phyloP scores from a whole-genome alignment of 2,113 vertebrate species.

The Embiotoca jacksoni region DNA sequence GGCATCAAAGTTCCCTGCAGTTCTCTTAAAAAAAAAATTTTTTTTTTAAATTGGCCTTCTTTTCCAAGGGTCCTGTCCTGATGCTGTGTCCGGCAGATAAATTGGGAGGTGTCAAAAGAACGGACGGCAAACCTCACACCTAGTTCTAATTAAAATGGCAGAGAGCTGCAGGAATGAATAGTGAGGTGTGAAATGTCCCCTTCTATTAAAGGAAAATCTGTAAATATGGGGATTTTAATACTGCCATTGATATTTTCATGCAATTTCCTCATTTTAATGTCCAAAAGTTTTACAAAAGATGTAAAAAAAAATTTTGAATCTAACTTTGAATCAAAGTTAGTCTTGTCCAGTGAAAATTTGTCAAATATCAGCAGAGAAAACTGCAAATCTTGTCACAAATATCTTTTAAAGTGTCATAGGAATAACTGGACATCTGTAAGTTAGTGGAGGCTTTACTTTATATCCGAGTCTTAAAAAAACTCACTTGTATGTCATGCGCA shows the following conservation, averaged over 20 bases:
- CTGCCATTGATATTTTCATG: background rate
- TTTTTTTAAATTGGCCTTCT: constrained; percentile 63
- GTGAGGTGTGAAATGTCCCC: background rate
- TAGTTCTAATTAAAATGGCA: constrained; percentile 72
- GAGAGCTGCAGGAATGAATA: background rate
- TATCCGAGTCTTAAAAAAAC: background rate
- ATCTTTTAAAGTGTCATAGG: background rate
- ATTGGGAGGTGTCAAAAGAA: constrained; percentile 80
- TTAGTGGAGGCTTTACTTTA: background rate
- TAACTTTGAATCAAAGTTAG: background rate
- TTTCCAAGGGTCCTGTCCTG: constrained; percentile 69
- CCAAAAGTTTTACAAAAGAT: background rate
- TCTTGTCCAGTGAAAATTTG: background rate
- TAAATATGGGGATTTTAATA: constrained; percentile 9
- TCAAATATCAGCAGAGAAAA: background rate
- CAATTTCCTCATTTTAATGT: background rate
- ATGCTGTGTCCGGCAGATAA: constrained; percentile 74
- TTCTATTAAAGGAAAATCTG: background rate
- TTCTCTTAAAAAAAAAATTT: constrained; percentile 72
- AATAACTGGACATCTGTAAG: too few species aligned
- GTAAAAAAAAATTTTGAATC: background rate
- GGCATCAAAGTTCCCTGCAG: constrained; percentile 81
- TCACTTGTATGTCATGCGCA: background rate
- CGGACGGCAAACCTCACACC: constrained; percentile 54
- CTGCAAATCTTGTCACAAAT: background rate